These are phyloP conservation scores for Drosophila peninsularis DNA, from an alignment of 2,888 invertebrate species.

Conservation along the genomic window DNA sequence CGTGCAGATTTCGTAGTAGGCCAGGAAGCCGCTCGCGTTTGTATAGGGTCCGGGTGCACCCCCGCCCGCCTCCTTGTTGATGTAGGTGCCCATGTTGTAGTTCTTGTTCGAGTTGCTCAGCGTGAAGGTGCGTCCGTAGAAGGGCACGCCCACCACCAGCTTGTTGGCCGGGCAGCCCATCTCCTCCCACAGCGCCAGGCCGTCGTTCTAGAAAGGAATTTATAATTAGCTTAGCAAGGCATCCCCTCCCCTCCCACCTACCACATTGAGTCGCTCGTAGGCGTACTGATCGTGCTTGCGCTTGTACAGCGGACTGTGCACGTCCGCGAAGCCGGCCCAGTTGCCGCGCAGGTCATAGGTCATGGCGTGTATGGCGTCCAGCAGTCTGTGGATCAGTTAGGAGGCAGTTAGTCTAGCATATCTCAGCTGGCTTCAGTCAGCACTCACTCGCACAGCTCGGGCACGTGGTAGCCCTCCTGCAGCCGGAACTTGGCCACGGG, in stretches of 20 bases:
- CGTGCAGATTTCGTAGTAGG: conserved; percentile 94
- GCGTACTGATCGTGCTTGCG: conserved; percentile 95
- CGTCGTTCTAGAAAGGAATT: conserved; percentile 89
- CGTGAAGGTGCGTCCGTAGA: conserved; percentile 94
- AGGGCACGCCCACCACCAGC: conserved; percentile 94
- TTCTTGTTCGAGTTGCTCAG: conserved; percentile 92
- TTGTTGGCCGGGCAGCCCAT: conserved; percentile 95
- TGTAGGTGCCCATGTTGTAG: conserved; percentile 93
- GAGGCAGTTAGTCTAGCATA: background rate
- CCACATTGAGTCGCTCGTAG: conserved; percentile 95
- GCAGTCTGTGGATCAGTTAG: conserved; percentile 85
- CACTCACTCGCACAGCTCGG: conserved; percentile 93
- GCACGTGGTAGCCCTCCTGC: conserved; percentile 95
- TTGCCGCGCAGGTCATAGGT: conserved; percentile 94
- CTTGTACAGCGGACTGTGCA: conserved; percentile 94
- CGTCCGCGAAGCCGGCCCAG: conserved; percentile 96
- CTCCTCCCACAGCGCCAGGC: conserved; percentile 93
- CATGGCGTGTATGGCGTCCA: conserved; percentile 94
- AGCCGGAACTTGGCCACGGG: conserved; percentile 94
- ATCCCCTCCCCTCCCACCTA: conserved; percentile 81
- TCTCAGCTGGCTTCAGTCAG: too few species aligned
- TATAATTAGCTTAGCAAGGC: background rate
- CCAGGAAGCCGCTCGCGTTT: conserved; percentile 93
- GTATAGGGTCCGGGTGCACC: conserved; percentile 94
- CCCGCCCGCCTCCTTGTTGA: conserved; percentile 95